phyloP scores from a whole-genome alignment of 2,113 vertebrate species.

The Neotoma lepida region DNA sequence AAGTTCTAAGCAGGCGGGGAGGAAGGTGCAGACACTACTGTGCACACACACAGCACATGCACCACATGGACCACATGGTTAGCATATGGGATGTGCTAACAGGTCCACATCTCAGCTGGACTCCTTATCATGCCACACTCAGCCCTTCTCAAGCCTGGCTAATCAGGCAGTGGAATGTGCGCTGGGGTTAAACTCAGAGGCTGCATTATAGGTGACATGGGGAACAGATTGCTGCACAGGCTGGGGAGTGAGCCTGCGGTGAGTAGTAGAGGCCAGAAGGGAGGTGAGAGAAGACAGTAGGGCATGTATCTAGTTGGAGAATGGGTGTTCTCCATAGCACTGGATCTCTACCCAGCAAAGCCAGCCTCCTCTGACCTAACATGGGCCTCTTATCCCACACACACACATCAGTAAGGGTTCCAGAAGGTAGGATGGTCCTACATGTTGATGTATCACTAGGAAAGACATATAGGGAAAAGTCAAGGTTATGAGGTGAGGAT shows the following conservation, averaged over 20 bases:
- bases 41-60: too few relatives aligned
- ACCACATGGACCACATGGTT: accelerated
- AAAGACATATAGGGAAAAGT: not conserved
- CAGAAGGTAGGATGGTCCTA: constrained; percentile 85
- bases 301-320: accelerated
- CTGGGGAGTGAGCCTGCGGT: not conserved
- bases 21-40: not conserved
- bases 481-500: not conserved
- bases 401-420: constrained; percentile 2
- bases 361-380: not conserved
- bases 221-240: not conserved
- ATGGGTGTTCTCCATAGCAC: not conserved
- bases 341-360: not conserved
- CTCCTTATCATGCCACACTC: not conserved
- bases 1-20: not conserved
- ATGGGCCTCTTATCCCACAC: not conserved
- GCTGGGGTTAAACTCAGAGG: not conserved
- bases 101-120: not conserved
- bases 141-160: not conserved
- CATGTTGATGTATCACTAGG: not conserved
- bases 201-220: not conserved
- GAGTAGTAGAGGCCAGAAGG: not conserved
- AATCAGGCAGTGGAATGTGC: not conserved
- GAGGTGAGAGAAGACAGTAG: not conserved
- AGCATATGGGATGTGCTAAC: not conserved